Conservation (phyloP, 2,113 vertebrate genomes). For the Lonchura striata region DNA sequence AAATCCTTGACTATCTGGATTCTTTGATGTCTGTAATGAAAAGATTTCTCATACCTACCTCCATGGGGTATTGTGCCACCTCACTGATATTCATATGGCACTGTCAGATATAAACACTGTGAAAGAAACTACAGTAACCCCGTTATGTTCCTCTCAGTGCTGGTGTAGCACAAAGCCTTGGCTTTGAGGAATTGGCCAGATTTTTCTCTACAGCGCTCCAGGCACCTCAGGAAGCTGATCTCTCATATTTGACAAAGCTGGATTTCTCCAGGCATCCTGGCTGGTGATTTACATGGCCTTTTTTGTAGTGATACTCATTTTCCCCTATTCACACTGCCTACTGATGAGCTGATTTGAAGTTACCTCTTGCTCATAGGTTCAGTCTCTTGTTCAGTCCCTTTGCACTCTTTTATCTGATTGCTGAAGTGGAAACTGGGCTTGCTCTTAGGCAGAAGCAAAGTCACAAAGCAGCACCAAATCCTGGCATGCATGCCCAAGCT, state of each 20-base stretch:
- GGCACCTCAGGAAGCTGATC: background rate
- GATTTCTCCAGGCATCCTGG: slow-evolving; percentile 3
- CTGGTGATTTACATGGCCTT: background rate
- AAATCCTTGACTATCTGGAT: background rate
- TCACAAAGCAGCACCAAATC: background rate
- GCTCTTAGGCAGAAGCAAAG: background rate
- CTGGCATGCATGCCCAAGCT: background rate
- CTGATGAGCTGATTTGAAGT: background rate
- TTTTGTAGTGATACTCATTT: background rate
- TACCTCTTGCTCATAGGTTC: background rate
- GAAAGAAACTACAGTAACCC: background rate
- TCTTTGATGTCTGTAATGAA: background rate
- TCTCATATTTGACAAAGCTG: background rate
- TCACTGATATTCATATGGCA: background rate
- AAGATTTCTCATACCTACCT: background rate
- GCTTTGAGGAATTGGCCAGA: slow-evolving; percentile 43
- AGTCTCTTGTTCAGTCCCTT: background rate
- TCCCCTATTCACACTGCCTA: background rate
- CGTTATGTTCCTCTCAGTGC: background rate
- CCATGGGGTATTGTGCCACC: background rate
- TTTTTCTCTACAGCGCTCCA: slow-evolving; percentile 12
- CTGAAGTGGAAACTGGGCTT: background rate
- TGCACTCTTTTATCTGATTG: background rate
- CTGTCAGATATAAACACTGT: background rate
- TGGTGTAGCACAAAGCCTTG: background rate